Evolutionary conservation across 2,113 vertebrate genomes (phyloP), one percentile per base, ranked within the genome.

Genomic region (Panurus biarmicus): DNA sequence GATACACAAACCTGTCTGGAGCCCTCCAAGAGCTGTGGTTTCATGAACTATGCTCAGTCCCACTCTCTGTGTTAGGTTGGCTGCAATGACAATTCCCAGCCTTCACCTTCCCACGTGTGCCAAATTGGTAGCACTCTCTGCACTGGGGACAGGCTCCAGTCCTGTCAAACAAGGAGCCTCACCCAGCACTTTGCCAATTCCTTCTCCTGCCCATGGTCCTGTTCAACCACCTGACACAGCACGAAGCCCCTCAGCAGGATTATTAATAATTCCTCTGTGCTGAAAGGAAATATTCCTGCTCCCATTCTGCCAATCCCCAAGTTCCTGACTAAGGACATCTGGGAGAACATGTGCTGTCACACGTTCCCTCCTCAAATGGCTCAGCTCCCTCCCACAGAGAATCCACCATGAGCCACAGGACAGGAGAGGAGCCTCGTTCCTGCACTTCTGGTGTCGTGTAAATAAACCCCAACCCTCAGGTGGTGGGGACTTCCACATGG

Each of bases 351-450:
- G 1, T n/a, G 19, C 5, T 66, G 22, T 69, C 29, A 26, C 58
- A 38, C 8, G 1, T 36, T 11, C 7, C 53, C 31, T 50, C n/a
- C 69, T 53, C 50, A 58, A 84, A 64, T 3, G 14, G 64, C 33
- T 72, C 40, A 50, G 12, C 48, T 65, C 28, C 35, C 17, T 80
- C 60, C 35, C 40, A 16, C 33, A 45, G 12, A 7, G 35, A 47
- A 60, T 45, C 22, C 50, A 64, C 33, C 3, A 0, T 0, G 1
- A 76, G 54, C 40, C 51, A 51, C 2, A 1, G n/a, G 45, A 47
- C 28, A 12, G 5, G 15, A 80, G 38, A 81, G 38, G 36, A 64
- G 28, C 50, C 54, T 69, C 2, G 2, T 10, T 54, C 71, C 70
- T 67, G 35, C 56, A 31, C 28, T 36, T 10, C 14, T 80, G 45